A percentile compares a stretch with the other conserved stretches of the same genome.
phyloP scores from a whole-genome alignment of 2,797 vertebrate genomes.

The Manis pentadactyla region DNA sequence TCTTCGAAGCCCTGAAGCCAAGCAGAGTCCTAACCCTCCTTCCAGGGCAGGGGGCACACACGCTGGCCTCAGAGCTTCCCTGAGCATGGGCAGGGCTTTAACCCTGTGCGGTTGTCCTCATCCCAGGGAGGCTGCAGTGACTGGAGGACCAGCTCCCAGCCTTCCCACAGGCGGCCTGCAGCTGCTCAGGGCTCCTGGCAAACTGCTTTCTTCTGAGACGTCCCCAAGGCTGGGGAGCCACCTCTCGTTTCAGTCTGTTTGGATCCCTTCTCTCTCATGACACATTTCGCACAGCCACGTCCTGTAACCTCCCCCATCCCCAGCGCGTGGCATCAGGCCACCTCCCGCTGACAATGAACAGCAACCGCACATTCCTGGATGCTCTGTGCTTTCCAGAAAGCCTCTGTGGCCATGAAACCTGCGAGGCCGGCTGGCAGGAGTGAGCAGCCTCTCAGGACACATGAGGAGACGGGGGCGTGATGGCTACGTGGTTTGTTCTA shows the following conservation, averaged over 20 bases:
- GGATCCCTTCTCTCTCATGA: background rate
- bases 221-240: fast-evolving
- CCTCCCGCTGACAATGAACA: background rate
- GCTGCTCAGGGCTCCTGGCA: background rate
- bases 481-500: background rate
- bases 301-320: background rate
- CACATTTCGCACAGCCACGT: background rate
- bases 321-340: background rate
- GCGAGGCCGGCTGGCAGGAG: background rate
- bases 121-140: fast-evolving
- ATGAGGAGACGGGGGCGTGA: fast-evolving
- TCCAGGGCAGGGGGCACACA: background rate
- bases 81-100: background rate
- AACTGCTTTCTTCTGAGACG: background rate
- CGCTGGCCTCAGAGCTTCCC: fast-evolving
- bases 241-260: background rate
- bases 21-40: background rate
- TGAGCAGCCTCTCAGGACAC: fast-evolving
- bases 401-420: background rate
- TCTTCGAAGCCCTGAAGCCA: background rate
- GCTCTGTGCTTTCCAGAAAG: background rate
- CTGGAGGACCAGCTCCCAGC: background rate
- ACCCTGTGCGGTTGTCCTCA: fast-evolving
- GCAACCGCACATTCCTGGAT: background rate
- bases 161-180: background rate